phyloP scores from a whole-genome alignment of 2,113 vertebrate species.

The Muntiacus muntjak region DNA sequence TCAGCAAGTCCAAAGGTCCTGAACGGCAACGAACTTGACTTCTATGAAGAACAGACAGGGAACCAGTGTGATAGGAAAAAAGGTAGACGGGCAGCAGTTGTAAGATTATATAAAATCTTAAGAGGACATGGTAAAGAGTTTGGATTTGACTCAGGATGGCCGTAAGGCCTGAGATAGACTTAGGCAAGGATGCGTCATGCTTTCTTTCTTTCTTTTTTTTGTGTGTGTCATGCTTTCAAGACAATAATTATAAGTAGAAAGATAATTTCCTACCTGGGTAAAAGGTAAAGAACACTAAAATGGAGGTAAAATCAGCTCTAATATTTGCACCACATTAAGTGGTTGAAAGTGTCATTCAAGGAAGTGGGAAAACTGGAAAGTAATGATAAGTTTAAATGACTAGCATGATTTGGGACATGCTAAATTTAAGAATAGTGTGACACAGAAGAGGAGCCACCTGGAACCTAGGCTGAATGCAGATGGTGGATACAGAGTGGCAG shows the following conservation, averaged over 20 bases:
- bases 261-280: neutral
- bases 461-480: neutral
- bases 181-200: neutral
- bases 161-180: neutral
- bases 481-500: neutral
- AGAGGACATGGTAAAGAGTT: neutral
- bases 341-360: neutral
- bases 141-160: neutral
- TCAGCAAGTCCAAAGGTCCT: neutral
- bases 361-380: neutral
- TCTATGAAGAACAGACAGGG: neutral
- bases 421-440: neutral
- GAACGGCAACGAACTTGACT: neutral
- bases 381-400: neutral
- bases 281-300: neutral
- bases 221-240: neutral
- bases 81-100: neutral
- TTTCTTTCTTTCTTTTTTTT: no score
- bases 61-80: neutral
- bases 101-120: neutral
- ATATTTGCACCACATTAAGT: neutral
- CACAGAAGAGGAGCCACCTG: neutral
- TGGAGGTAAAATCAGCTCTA: neutral
- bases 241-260: neutral
- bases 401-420: neutral